Evolutionary conservation across 2,797 vertebrate genomes (phyloP).

Genomic region (Strix occidentalis): DNA sequence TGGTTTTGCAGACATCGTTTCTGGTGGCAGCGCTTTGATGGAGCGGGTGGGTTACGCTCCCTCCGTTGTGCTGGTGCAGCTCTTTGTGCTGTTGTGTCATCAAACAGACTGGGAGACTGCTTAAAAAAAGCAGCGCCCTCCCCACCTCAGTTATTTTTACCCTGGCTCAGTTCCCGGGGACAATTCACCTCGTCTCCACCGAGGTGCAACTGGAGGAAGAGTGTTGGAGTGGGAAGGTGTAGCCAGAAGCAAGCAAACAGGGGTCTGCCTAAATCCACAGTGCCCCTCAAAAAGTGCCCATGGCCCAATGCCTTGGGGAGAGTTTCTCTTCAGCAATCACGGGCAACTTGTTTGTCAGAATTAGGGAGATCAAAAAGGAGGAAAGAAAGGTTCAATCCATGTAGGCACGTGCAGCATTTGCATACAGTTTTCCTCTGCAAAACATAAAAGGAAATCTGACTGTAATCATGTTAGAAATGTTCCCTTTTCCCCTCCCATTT

Average conservation of each 20-base stretch:
- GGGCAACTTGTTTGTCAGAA: neutral
- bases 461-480: conserved; percentile 53
- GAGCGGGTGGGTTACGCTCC: neutral
- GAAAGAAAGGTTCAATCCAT: neutral
- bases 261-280: neutral
- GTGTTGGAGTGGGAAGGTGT: neutral
- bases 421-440: conserved; percentile 39
- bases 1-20: neutral
- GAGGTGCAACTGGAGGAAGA: neutral
- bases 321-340: neutral
- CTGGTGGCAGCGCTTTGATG: neutral
- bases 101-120: neutral
- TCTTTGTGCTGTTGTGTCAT: neutral
- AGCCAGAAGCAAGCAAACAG: neutral
- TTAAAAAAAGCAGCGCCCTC: neutral
- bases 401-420: neutral
- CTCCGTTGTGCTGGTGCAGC: neutral
- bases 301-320: neutral
- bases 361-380: neutral
- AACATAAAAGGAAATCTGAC: conserved; percentile 42
- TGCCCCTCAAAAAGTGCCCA: neutral
- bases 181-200: neutral
- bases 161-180: neutral
- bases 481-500: conserved; percentile 12
- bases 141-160: conserved; percentile 16